Evolutionary conservation across 2,888 invertebrate genomes (phyloP), one percentile per base, ranked within the genome.

Genomic region (Chamaedrilus cognettii): DNA sequence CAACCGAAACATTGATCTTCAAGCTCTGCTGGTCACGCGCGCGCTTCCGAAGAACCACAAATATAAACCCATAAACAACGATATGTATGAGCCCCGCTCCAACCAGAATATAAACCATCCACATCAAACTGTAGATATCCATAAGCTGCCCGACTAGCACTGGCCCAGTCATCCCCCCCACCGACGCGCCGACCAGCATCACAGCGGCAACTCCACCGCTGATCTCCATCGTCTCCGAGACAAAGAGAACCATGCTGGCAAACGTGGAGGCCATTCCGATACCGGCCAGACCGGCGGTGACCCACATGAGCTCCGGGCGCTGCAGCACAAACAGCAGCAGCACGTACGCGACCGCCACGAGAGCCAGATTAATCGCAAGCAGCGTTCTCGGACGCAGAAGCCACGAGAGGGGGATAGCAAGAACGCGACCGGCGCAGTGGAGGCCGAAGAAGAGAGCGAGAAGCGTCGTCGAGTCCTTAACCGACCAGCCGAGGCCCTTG

Each of bases 201-300:
- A 65, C 65, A 4, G 59, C 15, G 23, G 65, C 55, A 23, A 56
- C 50, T 4, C 59, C 31, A 1, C 65, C 65, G 30, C 28, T 56
- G 32, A 65, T 50, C 26, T 19, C 59, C 11, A 52, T 33, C 26
- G 42, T 33, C 35, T 66, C 62, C 3, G 65, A 66, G 5, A 62
- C 62, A 66, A 66, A 69, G 0, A 69, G 64, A 32, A 69, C 42
- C 35, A 42, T 63, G 2, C 60, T n/a, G 19, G 69, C 62, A 52
- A 69, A 69, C 3, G 63, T 65, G 26, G 58, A 58, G 31, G 69
- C 68, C 31, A 66, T 58, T 33, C 66, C 69, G 57, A 63, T 51
- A 30, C 69, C 69, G 28, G 65, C 50, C 26, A 66, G 19, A 42
- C 30, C 28, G 3, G 52, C 64, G 49, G 59, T n/a, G 1, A 66